Base-by-base conservation (phyloP, 2,113 vertebrate species). In the Actenoides hombroni region DNA sequence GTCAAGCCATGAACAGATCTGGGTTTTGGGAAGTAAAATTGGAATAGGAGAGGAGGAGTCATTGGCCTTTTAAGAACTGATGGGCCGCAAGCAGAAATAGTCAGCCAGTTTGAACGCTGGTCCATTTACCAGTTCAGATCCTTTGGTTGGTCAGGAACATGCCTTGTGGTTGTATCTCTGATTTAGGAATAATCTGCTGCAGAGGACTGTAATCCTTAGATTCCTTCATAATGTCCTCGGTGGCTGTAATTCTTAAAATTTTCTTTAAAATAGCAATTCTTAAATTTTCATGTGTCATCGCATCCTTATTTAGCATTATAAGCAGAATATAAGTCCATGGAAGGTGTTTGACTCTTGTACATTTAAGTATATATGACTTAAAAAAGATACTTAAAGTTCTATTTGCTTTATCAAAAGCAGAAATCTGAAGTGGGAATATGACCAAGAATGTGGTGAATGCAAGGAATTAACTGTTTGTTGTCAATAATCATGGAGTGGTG, bases 251-350 rank as follows among this genome's bases (percentile, higher is more conserved):
- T 67, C 57, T 89, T 71, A 83, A 84, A 31, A 42, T 82, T 42
- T 23, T 64, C 64, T 71, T 84, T 71, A 12, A 86, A 68, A 21
- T 78, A 87, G 19, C 14, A 86, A 39, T 65, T 89, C 8, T 42
- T 59, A 59, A 40, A 40, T 92, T 95, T 74, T 40, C 5, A 8
- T 48, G 28, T 54, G 56, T 68, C 16, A 7, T 79, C 53, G 11
- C 44, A 57, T 86, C 65, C 77, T 54, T 80, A 86, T 86, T 96
- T 63, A 64, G 35, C 69, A 20, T 91, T 85, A 78, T 71, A 86
- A 94, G 39, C 24, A 79, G 70, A 91, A 46, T 60, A 89, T 37
- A 80, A 61, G 49, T 63, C 67, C 44, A 16, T 42, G 56, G 76
- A 71, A 74, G 54, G 42, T 70, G 10, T 67, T 91, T 77, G 37